Evolutionary conservation across 2,888 invertebrate genomes (phyloP).

Genomic region (Myopa tessellatipennis): DNA sequence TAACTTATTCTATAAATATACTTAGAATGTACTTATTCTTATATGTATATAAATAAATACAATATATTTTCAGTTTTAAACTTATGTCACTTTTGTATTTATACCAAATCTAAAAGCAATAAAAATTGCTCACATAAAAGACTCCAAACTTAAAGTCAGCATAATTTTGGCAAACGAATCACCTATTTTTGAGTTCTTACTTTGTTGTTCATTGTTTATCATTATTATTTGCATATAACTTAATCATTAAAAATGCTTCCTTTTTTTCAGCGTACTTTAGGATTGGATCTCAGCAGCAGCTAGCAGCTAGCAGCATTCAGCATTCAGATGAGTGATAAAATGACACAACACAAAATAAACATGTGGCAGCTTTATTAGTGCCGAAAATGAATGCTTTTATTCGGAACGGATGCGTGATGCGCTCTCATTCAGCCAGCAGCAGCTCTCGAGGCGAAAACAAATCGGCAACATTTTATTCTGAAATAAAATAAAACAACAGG

Average conservation of each 20-base stretch:
- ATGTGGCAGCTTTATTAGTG: conserved; percentile 30
- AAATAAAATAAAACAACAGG: conserved; percentile 1
- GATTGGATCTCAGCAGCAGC: background rate
- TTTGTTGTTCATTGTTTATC: background rate
- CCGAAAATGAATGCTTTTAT: conserved; percentile 26
- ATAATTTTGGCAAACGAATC: too few species aligned
- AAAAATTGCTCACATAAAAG: too few species aligned
- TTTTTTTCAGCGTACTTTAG: background rate
- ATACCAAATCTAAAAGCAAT: background rate
- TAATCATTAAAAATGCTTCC: background rate
- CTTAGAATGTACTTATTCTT: too few species aligned
- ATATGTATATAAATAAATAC: too few species aligned
- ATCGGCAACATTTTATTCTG: background rate
- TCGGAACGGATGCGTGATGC: conserved; percentile 34
- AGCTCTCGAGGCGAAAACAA: conserved; percentile 21
- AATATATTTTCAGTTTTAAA: background rate
- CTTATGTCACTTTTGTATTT: background rate
- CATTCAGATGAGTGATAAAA: background rate
- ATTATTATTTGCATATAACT: background rate
- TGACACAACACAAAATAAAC: conserved; percentile 26
- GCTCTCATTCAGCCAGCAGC: conserved; percentile 11
- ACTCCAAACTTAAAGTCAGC: too few species aligned
- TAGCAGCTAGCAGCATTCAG: background rate
- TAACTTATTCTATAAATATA: too few species aligned
- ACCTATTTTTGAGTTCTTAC: too few species aligned